Evolutionary conservation across 2,797 vertebrate genomes (phyloP), one percentile per base, ranked within the genome.

Genomic region (Myoxocephalus aenaeus): DNA sequence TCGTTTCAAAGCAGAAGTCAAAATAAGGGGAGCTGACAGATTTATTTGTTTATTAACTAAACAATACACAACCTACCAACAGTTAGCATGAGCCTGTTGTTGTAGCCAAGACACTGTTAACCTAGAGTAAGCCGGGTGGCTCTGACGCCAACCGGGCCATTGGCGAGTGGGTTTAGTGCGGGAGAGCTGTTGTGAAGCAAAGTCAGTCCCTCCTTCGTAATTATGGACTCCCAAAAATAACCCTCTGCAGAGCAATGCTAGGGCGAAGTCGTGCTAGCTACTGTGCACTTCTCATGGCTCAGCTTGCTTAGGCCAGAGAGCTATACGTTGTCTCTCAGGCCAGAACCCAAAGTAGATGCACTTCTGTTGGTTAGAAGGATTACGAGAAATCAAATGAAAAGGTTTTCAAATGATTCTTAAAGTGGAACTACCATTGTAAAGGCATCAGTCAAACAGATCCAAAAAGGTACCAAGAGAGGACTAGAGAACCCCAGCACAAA

Each of bases 211-310:
- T 95, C 84, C 94, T 92, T 91, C 96, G 92, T 97, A 97, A 97
- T 97, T 94, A 94, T 90, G 94, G 92, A 82, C 81, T 94, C 92
- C 87, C 51, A 93, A 96, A 27, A 97, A 97, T 97, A 96, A 92
- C 93, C 65, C 73, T 65, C 70, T 40, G 83, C 86, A 83, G 70
- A 77, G 86, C 80, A 65, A 69, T 32, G 17, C 65, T 53, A 61
- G 64, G 75, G 34, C 84, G 67, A 75, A 78, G 87, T 65, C 80
- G 75, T 67, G 88, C 77, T 80, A 70, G 76, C 68, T 64, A 58
- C 46, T 63, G 40, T 72, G 48, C 68, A 65, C 61, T 80, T 81
- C 57, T 66, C 58, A 66, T 42, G 71, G 80, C 72, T 70, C 54
- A 15, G 3, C 20, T 14, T 46, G 22, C 54, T 66, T 9, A 65